Conservation (phyloP, 2,797 vertebrate species). For the Momotus momota region DNA sequence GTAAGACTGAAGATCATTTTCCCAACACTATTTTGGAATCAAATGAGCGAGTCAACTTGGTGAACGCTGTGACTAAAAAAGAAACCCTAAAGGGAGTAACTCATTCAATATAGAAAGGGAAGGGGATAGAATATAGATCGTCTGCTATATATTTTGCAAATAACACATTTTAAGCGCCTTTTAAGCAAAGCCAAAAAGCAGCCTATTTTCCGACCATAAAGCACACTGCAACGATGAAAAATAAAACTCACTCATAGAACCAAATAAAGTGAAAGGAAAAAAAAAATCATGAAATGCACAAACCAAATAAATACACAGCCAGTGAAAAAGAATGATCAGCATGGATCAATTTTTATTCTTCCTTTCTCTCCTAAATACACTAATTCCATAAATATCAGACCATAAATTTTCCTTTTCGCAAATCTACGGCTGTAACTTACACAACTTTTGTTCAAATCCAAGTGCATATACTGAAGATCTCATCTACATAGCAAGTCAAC, state of each 20-base stretch:
- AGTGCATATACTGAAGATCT: neutral
- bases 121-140: neutral
- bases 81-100: neutral
- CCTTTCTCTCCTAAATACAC: neutral
- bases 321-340: neutral
- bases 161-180: neutral
- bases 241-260: neutral
- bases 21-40: neutral
- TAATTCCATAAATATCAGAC: neutral
- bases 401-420: neutral
- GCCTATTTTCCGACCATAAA: neutral
- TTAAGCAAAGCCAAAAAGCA: neutral
- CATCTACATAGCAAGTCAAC: neutral
- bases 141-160: neutral
- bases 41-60: neutral
- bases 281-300: neutral
- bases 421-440: neutral
- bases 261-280: neutral
- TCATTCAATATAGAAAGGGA: neutral
- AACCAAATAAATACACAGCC: neutral
- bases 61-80: neutral
- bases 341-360: neutral
- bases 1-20: neutral
- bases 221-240: neutral
- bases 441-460: neutral